Evolutionary conservation across 1,140 invertebrate species (phyloP).

Genomic region (Philotrypesis tridentata): DNA sequence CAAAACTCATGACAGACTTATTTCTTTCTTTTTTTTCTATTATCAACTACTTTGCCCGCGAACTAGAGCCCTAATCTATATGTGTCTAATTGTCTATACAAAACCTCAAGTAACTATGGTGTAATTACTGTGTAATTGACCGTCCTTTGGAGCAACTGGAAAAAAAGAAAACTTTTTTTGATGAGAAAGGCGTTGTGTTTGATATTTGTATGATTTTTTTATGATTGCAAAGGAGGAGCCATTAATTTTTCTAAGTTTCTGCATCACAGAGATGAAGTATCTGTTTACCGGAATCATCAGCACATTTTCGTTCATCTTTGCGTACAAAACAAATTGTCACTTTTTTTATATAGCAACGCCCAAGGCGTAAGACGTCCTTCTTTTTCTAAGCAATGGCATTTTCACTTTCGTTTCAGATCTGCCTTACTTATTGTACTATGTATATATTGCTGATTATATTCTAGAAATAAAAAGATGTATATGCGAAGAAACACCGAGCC

Average conservation of each 20-base stretch:
- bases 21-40: slow-evolving; percentile 28
- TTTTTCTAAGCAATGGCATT: slow-evolving; percentile 48
- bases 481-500: slow-evolving; percentile 42
- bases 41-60: too few relatives aligned
- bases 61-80: slow-evolving; percentile 36
- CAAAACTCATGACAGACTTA: slow-evolving; percentile 43
- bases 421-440: slow-evolving; percentile 59
- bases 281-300: background rate
- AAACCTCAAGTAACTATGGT: slow-evolving; percentile 47
- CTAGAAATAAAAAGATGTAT: slow-evolving; percentile 56
- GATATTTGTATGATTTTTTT: slow-evolving; percentile 46
- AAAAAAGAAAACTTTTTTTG: slow-evolving; percentile 44
- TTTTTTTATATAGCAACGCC: background rate
- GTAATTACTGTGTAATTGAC: slow-evolving; percentile 52
- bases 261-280: too few relatives aligned
- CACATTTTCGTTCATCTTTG: slow-evolving; percentile 16
- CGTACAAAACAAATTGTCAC: slow-evolving; percentile 19
- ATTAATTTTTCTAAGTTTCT: slow-evolving; percentile 18
- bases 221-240: background rate
- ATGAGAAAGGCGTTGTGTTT: slow-evolving; percentile 46
- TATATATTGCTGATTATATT: slow-evolving; percentile 61
- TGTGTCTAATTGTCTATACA: slow-evolving; percentile 44
- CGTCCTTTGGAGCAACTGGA: slow-evolving; percentile 27
- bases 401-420: slow-evolving; percentile 57
- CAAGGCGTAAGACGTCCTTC: slow-evolving; percentile 32